Conservation (phyloP, 2,797 vertebrate genomes). For the Acridotheres tristis region DNA sequence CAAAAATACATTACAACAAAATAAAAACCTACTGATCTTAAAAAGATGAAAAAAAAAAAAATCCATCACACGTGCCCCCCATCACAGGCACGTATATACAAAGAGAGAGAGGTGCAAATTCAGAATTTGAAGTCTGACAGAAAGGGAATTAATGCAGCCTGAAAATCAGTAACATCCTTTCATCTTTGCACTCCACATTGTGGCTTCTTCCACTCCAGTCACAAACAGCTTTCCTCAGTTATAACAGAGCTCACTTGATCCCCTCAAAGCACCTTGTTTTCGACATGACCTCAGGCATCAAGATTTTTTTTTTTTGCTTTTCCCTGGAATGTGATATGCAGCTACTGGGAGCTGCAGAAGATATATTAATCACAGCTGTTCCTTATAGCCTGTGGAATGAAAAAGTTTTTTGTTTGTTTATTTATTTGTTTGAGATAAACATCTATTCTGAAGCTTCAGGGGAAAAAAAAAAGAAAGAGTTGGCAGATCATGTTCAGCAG, state of each 20-base stretch:
- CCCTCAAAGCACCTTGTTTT: background rate
- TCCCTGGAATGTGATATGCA: background rate
- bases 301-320: background rate
- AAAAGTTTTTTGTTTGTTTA: background rate
- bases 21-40: background rate
- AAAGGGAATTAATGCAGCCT: background rate
- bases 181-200: background rate
- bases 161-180: background rate
- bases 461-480: background rate
- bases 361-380: conserved; percentile 8
- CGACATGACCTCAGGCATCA: background rate
- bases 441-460: background rate
- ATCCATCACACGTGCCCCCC: fast-evolving
- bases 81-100: fast-evolving
- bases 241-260: background rate
- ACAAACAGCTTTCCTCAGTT: background rate
- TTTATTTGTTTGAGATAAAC: background rate
- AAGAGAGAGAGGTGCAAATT: background rate
- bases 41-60: background rate
- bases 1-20: conserved; percentile 42
- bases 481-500: background rate
- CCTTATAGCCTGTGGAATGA: background rate
- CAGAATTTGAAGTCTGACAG: background rate
- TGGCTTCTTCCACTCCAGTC: background rate
- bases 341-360: background rate